These are phyloP conservation scores for Polypterus bichir DNA, from an alignment of 2,113 vertebrate genomes.

Conservation along the genomic window DNA sequence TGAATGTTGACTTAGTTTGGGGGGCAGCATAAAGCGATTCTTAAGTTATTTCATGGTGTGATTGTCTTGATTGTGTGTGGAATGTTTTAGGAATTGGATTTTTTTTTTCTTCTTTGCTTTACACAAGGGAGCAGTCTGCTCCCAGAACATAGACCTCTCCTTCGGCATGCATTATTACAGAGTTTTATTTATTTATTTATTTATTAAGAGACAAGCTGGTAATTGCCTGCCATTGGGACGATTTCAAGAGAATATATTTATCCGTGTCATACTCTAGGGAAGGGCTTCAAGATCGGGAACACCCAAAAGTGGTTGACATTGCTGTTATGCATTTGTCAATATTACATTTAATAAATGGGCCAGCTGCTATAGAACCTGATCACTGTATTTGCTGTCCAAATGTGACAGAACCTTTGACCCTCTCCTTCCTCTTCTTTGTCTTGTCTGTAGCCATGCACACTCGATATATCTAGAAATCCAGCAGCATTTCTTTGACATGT, in stretches of 20 bases:
- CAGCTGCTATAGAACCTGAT: constrained; percentile 37
- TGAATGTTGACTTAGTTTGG: constrained; percentile 42
- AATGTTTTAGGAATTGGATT: constrained; percentile 49
- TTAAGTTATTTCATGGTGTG: constrained; percentile 14
- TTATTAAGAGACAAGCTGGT: constrained; percentile 88
- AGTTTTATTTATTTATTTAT: constrained; percentile 39
- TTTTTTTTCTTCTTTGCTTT: constrained; percentile 49
- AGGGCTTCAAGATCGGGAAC: constrained; percentile 63
- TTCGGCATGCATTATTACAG: constrained; percentile 80
- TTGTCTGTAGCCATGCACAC: constrained; percentile 4
- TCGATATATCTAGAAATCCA: too few species aligned
- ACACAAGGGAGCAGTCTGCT: constrained; percentile 62
- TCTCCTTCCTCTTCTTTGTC: constrained; percentile 14
- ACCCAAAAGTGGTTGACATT: constrained; percentile 62
- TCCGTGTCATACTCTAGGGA: constrained; percentile 60
- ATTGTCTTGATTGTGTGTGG: constrained; percentile 28
- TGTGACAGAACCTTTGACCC: constrained; percentile 42
- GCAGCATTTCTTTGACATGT: too few species aligned
- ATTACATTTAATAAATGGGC: constrained; percentile 53
- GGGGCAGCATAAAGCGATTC: constrained; percentile 2
- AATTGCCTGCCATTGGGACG: constrained; percentile 87
- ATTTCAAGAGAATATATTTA: constrained; percentile 85
- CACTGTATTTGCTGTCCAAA: constrained; percentile 22
- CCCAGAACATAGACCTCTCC: constrained; percentile 70
- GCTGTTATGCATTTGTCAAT: constrained; percentile 62